Base-by-base conservation (phyloP, 64 coral and sea anemone species). In the Trachythela sp. region DNA sequence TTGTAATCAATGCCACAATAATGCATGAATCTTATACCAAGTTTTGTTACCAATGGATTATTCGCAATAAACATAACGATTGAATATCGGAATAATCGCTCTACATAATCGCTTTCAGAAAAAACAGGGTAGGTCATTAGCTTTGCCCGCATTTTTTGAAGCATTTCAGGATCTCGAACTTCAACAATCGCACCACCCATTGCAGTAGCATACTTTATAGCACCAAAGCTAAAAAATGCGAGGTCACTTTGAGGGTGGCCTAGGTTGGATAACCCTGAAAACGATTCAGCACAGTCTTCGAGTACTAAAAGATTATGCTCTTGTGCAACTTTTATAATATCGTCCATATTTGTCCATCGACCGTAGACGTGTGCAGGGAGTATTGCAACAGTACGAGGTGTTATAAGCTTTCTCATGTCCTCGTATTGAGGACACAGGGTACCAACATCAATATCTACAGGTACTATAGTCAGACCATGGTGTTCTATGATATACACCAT, bases 241-340 rank as follows among this genome's bases (percentile, higher is more conserved):
- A 98, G 34, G 43, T 98, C 95, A 38, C 93, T 94, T 13, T 84
- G 80, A 86, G 80, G 50, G 88, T 98, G 86, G 9, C 93, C 95
- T 87, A 91, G 92, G 26, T 43, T 90, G 86, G 88, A 89, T 33
- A 98, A 89, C 15, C 95, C 95, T 75, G 94, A 93, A 91, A 98
- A 98, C 38, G 85, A 98, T 48, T 98, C 95, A 0, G 95, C 95
- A 94, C 95, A 98, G 42, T 98, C 95, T 84, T 98, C 95, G 10
- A 98, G 76, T 31, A 98, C 68, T 52, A 86, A 93, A 11, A 98
- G 60, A 20, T 91, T 87, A 76, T 93, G 70, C 1, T 50, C 35
- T 37, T 41, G 84, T 33, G 93, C 95, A 36, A 98, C 80, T 32
- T 88, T 50, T 15, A 91, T 85, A 39, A 98, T 67, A 40, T 42